Evolutionary conservation across 1,140 invertebrate genomes (phyloP), one percentile per base, ranked within the genome.

Genomic region (Diorhabda elongata): DNA sequence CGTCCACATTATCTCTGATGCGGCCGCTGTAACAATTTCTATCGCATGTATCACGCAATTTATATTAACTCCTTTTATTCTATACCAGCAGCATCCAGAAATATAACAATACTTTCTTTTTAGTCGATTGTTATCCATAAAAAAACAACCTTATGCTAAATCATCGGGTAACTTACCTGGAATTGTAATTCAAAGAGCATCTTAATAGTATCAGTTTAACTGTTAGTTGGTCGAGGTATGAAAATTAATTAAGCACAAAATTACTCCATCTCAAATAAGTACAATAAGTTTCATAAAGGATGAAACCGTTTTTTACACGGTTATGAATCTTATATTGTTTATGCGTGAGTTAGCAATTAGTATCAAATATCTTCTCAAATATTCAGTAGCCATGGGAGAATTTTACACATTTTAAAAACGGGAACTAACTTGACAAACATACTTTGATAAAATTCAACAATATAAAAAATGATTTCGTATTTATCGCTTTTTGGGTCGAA

Each of bases 61-160:
- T 64, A 44, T 62, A 52, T 52, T 52, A 52, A n/a, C 47, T 62
- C 43, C 42, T n/a, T 62, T 62, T 44, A 45, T 44, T 52, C 26
- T 44, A 9, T 44, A 41, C 63, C 56, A 45, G 56, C 45, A 64
- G 44, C 63, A 64, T 64, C 63, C 63, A n/a, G 42, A 64, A 57
- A 64, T 64, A 47, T 64, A 64, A 64, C 52, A 64, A 64, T 64
- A 64, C 63, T 64, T 64, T 64, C 63, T 64, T 64, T 42, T 26
- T 26, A 26, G 26, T 26, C 26, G 26, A 26, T 26, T 26, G 26
- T 26, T 26, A 7, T 26, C 44, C 43, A 47, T 26, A 64, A 8
- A 56, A 26, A 9, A 56, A 56, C 11, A 11, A 26, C 43, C 45
- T 52, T 52, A 26, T 42, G 61, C 2, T 62, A 62, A 62, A 62